Percentiles rank a stretch among this genome's conserved stretches.
These are phyloP conservation scores for Lepas anatifera DNA, from an alignment of 2,888 invertebrate species.

Conservation along the genomic window DNA sequence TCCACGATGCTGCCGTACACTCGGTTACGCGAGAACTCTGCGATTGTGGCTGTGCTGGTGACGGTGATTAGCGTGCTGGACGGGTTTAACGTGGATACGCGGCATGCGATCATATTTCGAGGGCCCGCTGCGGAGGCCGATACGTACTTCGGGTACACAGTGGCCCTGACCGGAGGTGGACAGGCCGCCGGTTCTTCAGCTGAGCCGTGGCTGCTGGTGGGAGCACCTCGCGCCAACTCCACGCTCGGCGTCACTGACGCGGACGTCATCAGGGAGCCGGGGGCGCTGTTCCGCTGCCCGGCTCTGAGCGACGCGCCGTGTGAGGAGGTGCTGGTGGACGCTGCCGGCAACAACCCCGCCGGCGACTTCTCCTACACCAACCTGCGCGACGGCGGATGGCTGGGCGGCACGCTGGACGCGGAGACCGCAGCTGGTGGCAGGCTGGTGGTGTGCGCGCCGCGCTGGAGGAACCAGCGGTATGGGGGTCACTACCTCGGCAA, in stretches of 20 bases:
- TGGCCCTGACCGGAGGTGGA: constrained; percentile 12
- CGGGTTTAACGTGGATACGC: constrained; percentile 22
- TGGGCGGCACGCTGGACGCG: constrained; percentile 33
- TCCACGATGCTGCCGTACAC: too few relatives aligned
- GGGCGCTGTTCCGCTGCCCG: constrained; percentile 42
- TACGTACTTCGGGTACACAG: constrained; percentile 25
- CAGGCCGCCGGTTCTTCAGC: too few relatives aligned
- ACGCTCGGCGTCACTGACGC: constrained; percentile 31
- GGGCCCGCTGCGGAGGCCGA: constrained; percentile 16
- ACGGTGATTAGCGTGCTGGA: constrained; percentile 42
- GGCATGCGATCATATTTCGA: constrained; percentile 19
- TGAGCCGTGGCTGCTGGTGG: constrained; percentile 37
- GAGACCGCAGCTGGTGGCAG: constrained; percentile 12
- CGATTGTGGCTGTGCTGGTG: background rate
- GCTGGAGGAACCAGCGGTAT: constrained; percentile 31
- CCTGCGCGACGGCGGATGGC: constrained; percentile 38
- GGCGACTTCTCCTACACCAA: constrained; percentile 22
- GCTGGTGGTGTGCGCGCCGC: constrained; percentile 34
- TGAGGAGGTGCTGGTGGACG: constrained; percentile 35
- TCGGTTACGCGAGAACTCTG: background rate
- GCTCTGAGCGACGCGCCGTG: constrained; percentile 28
- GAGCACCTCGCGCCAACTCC: constrained; percentile 44
- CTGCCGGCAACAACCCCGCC: constrained; percentile 28
- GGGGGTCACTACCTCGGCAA: constrained; percentile 28
- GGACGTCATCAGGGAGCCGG: constrained; percentile 38